Evolutionary conservation across 2,888 invertebrate species (phyloP), one percentile per base, ranked within the genome.

Genomic region (Drosophila mettleri): DNA sequence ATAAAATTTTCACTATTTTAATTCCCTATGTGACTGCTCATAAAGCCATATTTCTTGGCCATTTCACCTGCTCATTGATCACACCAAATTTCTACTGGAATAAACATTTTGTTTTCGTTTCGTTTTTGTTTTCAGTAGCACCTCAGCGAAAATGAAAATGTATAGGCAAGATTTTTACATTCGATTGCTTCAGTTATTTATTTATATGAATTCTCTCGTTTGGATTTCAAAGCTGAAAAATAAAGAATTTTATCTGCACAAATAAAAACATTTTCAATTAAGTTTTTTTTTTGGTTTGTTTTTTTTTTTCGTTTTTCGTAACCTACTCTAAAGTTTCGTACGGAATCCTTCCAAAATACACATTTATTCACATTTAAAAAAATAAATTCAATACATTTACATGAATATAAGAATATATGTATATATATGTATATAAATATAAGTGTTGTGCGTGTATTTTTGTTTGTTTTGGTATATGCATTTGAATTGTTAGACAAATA

Each of bases 301-400:
- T 52, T 51, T 52, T 41, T 29, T 36, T 69, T 65, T 63, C 41
- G 39, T 41, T 62, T 46, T 77, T 69, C 62, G 65, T 82, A 69
- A 66, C 64, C 67, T 62, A 53, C 52, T 61, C 69, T 55, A 52
- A 49, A 48, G 73, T 69, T 62, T 53, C 31, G 39, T 55, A 62
- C 51, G 63, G 74, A 81, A 80, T 86, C 76, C 69, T 78, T 77
- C 69, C 81, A 82, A 89, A 86, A 86, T 81, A 87, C 86, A 77
- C 73, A 78, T 83, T 84, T 80, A 80, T 80, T 77, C 72, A 81
- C 74, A 70, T 72, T 85, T 86, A 78, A 86, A 85, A 84, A 83
- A 79, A 82, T 75, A 80, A 79, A 69, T 69, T 76, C 69, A 71
- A 78, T 83, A 85, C 71, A 75, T 60, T 73, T 76, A 77, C 69